A percentile compares a stretch with the other conserved stretches of the same genome.
phyloP scores from a whole-genome alignment of 2,888 invertebrate genomes.

The Acanthosoma haemorrhoidale region DNA sequence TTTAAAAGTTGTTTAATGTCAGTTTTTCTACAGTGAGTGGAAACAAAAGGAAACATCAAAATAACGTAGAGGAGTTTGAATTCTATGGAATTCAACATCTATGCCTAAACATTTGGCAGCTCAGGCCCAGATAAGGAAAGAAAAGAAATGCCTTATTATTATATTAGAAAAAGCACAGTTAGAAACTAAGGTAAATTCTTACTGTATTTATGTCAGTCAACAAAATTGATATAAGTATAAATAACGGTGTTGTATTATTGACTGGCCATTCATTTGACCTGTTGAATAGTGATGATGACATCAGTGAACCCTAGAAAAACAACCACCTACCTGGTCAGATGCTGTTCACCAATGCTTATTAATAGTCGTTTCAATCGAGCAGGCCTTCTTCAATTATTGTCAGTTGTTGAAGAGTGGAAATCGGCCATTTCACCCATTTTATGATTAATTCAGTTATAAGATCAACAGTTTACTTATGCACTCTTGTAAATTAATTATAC shows the following conservation, averaged over 20 bases:
- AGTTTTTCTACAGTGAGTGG: conserved; percentile 44
- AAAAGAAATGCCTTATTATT: conserved; percentile 86
- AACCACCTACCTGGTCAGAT: conserved; percentile 81
- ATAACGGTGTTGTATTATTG: conserved; percentile 52
- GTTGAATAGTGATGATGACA: conserved; percentile 91
- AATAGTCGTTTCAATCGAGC: conserved; percentile 96
- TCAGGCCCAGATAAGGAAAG: conserved; percentile 69
- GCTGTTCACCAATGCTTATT: conserved; percentile 96
- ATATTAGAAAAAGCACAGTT: conserved; percentile 90
- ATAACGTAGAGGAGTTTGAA: conserved; percentile 59
- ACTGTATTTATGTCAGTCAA: background rate
- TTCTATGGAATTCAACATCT: conserved; percentile 75
- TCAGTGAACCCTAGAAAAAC: conserved; percentile 73
- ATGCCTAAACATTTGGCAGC: conserved; percentile 66
- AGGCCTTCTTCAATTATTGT: conserved; percentile 83
- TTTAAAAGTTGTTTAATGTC: too few relatives aligned
- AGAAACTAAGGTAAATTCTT: conserved; percentile 56
- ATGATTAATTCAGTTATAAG: too few relatives aligned
- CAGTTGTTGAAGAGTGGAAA: too few relatives aligned
- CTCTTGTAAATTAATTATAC: too few relatives aligned
- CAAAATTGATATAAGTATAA: too few relatives aligned
- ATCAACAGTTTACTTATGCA: too few relatives aligned
- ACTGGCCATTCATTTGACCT: conserved; percentile 82
- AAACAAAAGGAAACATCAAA: conserved; percentile 56
- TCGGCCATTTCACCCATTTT: too few relatives aligned